phyloP scores from a whole-genome alignment of 2,888 invertebrate species.

The Calliopum simillimum region DNA sequence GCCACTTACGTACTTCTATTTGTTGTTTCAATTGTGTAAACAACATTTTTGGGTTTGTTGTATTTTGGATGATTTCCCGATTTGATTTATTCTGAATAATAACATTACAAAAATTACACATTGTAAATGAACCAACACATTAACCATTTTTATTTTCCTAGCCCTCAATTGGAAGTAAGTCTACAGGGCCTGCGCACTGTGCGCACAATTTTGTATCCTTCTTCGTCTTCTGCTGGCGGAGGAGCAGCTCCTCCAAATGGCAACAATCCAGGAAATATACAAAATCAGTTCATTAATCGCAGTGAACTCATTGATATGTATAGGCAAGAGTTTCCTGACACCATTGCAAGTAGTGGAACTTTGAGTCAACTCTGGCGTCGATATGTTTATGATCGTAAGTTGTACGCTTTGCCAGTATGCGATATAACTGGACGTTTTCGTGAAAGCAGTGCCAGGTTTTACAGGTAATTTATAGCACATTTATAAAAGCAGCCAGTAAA shows the following conservation, averaged over 20 bases:
- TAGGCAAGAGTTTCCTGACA: constrained; percentile 56
- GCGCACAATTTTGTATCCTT: constrained; percentile 21
- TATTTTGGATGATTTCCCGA: no score
- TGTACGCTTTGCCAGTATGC: constrained; percentile 79
- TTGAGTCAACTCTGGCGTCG: constrained; percentile 70
- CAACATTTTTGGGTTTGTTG: no score
- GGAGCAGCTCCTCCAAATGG: constrained; percentile 39
- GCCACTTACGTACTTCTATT: no score
- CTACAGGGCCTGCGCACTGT: neutral
- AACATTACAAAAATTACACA: no score
- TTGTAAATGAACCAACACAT: no score
- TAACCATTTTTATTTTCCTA: neutral
- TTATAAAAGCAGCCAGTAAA: neutral
- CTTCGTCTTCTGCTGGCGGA: constrained; percentile 8
- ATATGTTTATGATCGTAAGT: constrained; percentile 79
- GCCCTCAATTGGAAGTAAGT: no score
- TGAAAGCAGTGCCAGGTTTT: constrained; percentile 81
- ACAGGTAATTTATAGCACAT: constrained; percentile 70
- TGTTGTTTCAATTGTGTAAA: no score
- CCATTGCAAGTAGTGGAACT: constrained; percentile 49
- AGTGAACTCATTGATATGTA: constrained; percentile 60
- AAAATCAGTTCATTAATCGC: constrained; percentile 50
- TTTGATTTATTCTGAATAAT: no score
- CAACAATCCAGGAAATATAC: constrained; percentile 36
- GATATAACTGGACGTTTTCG: constrained; percentile 79